A percentile compares a stretch with the other conserved stretches of the same genome.
phyloP scores from a whole-genome alignment of 1,140 invertebrate genomes.

The Melipona quadrifasciata region DNA sequence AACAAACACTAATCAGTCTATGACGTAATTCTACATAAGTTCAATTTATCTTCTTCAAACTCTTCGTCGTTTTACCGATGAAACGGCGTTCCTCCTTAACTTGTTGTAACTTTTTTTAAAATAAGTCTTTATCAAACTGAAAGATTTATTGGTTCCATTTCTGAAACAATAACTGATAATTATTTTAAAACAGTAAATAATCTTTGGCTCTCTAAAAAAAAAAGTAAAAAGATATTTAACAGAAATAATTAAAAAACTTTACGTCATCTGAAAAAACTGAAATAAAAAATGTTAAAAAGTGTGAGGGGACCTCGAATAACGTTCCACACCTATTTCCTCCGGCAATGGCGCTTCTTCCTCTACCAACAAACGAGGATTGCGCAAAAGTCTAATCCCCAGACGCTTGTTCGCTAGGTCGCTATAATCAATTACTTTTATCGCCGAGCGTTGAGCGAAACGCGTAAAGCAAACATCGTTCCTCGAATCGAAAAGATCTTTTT shows the following conservation, averaged over 20 bases:
- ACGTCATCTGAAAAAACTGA: not conserved
- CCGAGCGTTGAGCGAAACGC: not conserved
- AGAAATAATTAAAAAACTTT: not conserved
- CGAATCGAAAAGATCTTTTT: not conserved
- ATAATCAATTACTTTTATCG: not conserved
- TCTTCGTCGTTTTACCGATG: not conserved
- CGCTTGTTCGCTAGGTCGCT: not conserved
- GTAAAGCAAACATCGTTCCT: not conserved
- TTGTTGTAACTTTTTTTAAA: not conserved
- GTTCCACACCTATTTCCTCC: not conserved
- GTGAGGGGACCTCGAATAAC: too few species aligned
- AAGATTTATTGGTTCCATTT: not conserved
- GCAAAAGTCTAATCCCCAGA: constrained; percentile 1
- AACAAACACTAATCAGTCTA: not conserved
- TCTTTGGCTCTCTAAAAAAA: not conserved
- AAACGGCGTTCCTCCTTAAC: not conserved
- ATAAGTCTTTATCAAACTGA: not conserved
- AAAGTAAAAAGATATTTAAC: not conserved
- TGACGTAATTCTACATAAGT: not conserved
- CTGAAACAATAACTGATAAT: not conserved
- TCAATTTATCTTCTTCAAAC: not conserved
- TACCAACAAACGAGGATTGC: not conserved
- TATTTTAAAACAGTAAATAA: not conserved
- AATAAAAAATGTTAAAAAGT: not conserved
- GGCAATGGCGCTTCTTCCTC: not conserved